Base-by-base conservation (phyloP, 2,888 invertebrate genomes). In the Lordiphosa andalusiaca region DNA sequence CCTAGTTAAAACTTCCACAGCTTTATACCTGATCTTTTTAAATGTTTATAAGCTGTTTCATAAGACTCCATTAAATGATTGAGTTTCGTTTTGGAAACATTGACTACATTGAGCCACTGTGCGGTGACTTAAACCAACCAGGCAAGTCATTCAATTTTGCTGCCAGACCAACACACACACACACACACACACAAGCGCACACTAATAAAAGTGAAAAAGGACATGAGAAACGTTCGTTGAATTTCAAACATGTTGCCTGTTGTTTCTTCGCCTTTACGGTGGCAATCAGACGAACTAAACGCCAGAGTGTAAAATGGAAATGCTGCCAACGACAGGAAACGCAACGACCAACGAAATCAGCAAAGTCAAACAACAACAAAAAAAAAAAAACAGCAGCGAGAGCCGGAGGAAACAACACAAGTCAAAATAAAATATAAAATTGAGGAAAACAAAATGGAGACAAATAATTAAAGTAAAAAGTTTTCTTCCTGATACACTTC, bases 191-290 rank as follows among this genome's bases (percentile, higher is more conserved):
- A 25, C 35, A 39, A 35, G 36, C 55, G 40, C 41, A 60, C 50
- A 51, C 62, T 61, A 72, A 73, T 74, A 83, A 64, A 66, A 71
- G 69, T 68, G 74, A 80, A 67, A 81, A 73, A 71, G 83, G 73
- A 69, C 69, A 69, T 76, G 76, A 67, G 58, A 63, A 66, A 69
- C 85, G 83, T 63, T 74, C 51, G 56, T 54, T 64, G 84, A 83
- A 84, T 82, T 73, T 71, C 69, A 76, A 82, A 80, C 71, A 68
- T 68, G 60, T 57, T 82, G 53, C 58, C 16, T 16, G 30, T 9
- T 40, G n/a, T 36, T 7, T 16, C 39, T n/a, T 25, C 64, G 30
- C 30, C 30, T 30, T 30, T 30, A 30, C 30, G 30, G 30, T 50
- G 30, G 49, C 73, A 76, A 81, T 69, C 73, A 82, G 69, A 40